Evolutionary conservation across 2,888 invertebrate genomes (phyloP).

Genomic region (Euphydryas editha): DNA sequence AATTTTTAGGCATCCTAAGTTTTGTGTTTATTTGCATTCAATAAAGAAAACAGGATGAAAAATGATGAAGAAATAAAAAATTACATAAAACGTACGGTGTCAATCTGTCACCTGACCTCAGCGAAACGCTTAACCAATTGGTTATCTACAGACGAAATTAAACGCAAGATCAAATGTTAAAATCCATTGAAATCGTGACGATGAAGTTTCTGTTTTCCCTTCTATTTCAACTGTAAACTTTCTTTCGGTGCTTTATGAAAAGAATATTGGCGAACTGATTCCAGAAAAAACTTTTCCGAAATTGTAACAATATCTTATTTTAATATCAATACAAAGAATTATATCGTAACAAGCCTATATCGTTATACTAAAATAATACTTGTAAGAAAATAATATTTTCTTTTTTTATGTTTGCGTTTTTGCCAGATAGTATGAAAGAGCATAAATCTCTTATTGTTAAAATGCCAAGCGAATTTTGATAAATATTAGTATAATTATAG

Average conservation of each 20-base stretch:
- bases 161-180: constrained; percentile 74
- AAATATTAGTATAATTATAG: too few relatives aligned
- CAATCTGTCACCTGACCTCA: constrained; percentile 69
- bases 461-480: too few relatives aligned
- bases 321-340: too few relatives aligned
- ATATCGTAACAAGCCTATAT: too few relatives aligned
- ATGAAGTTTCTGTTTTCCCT: constrained; percentile 46
- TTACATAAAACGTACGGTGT: constrained; percentile 40
- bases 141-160: constrained; percentile 67
- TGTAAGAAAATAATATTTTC: too few relatives aligned
- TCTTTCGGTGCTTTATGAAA: constrained; percentile 18
- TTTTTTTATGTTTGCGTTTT: too few relatives aligned
- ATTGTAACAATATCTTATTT: too few relatives aligned
- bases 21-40: not conserved
- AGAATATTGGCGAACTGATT: not conserved
- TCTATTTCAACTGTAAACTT: constrained; percentile 32
- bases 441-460: too few relatives aligned
- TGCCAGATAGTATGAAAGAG: too few relatives aligned
- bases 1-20: not conserved
- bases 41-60: constrained; percentile 12
- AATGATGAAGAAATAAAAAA: constrained; percentile 24
- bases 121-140: constrained; percentile 75
- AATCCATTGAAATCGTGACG: constrained; percentile 70
- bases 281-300: not conserved
- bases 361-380: too few relatives aligned